These are phyloP conservation scores for Atethmia centrago DNA, from an alignment of 2,888 invertebrate species.

Conservation along the genomic window DNA sequence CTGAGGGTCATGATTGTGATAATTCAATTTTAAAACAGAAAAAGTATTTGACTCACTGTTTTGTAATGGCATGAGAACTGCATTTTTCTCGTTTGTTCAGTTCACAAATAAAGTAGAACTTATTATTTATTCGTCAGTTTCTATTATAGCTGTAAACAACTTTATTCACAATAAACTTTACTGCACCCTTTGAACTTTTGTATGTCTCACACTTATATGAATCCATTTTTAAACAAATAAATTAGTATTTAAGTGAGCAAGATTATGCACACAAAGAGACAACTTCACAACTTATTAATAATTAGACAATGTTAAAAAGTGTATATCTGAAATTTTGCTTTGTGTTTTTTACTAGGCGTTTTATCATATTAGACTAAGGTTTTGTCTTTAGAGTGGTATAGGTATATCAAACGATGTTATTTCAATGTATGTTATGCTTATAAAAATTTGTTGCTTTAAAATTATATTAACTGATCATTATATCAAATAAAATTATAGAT, in stretches of 20 bases:
- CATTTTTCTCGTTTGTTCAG: neutral
- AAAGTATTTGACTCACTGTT: neutral
- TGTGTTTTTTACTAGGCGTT: no score
- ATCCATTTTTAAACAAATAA: neutral
- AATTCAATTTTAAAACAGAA: neutral
- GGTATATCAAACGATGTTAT: no score
- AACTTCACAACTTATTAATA: neutral
- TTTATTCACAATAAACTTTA: neutral
- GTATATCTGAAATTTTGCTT: no score
- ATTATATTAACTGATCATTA: no score
- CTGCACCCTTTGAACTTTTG: neutral
- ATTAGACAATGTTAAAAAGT: no score
- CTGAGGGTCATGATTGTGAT: neutral
- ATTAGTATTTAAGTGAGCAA: neutral
- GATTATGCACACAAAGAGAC: neutral
- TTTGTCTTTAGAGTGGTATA: no score
- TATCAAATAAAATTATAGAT: no score
- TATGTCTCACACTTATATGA: neutral
- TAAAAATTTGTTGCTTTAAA: no score
- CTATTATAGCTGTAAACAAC: neutral
- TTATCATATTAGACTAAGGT: no score
- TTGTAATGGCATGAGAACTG: neutral
- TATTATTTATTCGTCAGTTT: neutral
- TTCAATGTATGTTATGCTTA: no score
- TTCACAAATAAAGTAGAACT: neutral